A percentile compares a stretch with the other conserved stretches of the same genome.
Evolutionary conservation across 2,797 vertebrate species (phyloP).

Genomic region (Gymnoscopelus braueri): DNA sequence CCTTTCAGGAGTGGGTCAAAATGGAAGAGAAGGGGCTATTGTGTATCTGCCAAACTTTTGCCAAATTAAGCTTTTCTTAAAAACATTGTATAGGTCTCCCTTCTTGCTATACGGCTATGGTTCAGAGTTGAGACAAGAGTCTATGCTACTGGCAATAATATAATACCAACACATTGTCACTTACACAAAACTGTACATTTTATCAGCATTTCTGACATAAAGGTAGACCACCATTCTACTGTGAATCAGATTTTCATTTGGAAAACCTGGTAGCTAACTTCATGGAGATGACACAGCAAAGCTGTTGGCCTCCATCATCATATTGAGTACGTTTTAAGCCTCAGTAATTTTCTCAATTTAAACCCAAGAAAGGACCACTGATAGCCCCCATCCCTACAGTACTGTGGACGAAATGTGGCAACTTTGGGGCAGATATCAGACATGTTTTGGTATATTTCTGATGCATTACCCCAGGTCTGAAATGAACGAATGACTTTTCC

Average conservation of each 20-base stretch:
- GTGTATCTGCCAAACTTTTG: slow-evolving; percentile 89
- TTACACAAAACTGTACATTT: neutral
- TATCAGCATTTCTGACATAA: neutral
- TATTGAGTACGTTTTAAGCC: neutral
- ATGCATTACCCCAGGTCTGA: neutral
- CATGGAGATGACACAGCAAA: neutral
- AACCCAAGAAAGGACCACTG: neutral
- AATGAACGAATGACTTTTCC: neutral
- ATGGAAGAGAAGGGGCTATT: slow-evolving; percentile 58
- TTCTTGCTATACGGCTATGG: slow-evolving; percentile 57
- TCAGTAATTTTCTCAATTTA: neutral
- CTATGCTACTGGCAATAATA: slow-evolving; percentile 19
- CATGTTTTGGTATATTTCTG: neutral
- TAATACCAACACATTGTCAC: no score
- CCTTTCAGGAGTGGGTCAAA: slow-evolving; percentile 45
- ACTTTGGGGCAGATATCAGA: neutral
- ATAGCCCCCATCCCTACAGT: neutral
- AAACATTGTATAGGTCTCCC: slow-evolving; percentile 40
- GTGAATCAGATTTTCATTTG: neutral
- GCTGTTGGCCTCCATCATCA: neutral
- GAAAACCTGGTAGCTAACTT: neutral
- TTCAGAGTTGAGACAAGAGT: slow-evolving; percentile 63
- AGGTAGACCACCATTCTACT: neutral
- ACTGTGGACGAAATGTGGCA: neutral
- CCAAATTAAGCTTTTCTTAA: slow-evolving; percentile 82